These are phyloP conservation scores for Melanotaenia parkinsoni DNA, from an alignment of 2,797 vertebrate genomes.

Conservation along the genomic window DNA sequence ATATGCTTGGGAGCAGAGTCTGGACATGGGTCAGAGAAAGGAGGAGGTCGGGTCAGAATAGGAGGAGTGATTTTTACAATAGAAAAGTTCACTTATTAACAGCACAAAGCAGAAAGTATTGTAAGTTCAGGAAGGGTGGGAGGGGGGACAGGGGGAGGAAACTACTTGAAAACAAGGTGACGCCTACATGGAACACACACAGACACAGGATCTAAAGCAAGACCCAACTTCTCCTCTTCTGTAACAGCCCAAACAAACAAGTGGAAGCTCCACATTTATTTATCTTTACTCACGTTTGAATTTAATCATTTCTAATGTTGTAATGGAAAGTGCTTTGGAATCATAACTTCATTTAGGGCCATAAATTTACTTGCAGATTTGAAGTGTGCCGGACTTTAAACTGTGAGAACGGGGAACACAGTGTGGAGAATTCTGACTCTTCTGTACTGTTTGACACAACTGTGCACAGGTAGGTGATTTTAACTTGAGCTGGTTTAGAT, in stretches of 20 bases:
- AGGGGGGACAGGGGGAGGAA: constrained; percentile 48
- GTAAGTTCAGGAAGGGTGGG: constrained; percentile 69
- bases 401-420: constrained; percentile 21
- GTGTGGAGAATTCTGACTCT: constrained; percentile 17
- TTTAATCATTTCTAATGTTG: constrained; percentile 17
- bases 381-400: constrained; percentile 25
- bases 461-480: constrained; percentile 65
- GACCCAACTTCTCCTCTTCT: background rate
- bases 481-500: constrained; percentile 6
- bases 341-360: constrained; percentile 42
- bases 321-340: constrained; percentile 38
- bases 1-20: constrained; percentile 13
- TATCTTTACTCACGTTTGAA: constrained; percentile 3
- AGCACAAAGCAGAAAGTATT: constrained; percentile 42
- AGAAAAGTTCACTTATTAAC: constrained; percentile 54
- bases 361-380: constrained; percentile 39
- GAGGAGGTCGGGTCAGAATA: background rate
- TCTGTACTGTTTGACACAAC: constrained; percentile 23
- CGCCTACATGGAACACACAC: constrained; percentile 57
- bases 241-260: constrained; percentile 7
- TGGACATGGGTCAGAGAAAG: constrained; percentile 32
- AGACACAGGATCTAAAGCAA: constrained; percentile 6
- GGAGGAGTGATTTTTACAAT: constrained; percentile 41
- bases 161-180: constrained; percentile 64
- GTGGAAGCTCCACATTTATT: constrained; percentile 6